Evolutionary conservation across 2,888 invertebrate genomes (phyloP), one percentile per base, ranked within the genome.

Genomic region (Caradrina clavipalpis): DNA sequence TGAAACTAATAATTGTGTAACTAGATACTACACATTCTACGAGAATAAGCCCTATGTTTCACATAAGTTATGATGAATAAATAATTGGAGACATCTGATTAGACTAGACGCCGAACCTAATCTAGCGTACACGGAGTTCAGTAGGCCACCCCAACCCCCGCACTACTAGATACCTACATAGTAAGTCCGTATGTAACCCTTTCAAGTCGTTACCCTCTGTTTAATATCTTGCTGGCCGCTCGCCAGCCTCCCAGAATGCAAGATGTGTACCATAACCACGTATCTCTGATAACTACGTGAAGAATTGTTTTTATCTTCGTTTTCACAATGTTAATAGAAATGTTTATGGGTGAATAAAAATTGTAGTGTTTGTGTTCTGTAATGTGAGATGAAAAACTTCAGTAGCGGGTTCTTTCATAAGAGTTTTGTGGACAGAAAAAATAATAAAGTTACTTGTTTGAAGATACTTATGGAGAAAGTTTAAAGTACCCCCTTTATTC

Each of bases 201-300:
- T 80, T 80, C 62, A 67, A 80, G 78, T 81, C 78, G 81, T 80
- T 73, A 82, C 65, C 62, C 67, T 58, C 73, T 53, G 71, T 71
- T 77, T 69, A 83, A 82, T 72, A 73, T 65, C 56, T 55, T 26
- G 59, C 73, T 83, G 81, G 81, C 73, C 1, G n/a, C 26, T 8
- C 65, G 81, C 81, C 81, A 81, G 69, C 55, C 15, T 50, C 19
- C 42, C 50, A 58, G 17, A 21, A 51, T 42, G 57, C 54, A 63
- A 76, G 64, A 65, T 59, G 51, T 66, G 17, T 61, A 65, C 49
- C 39, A 50, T 50, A 35, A n/a, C 35, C 53, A 56, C 31, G 57
- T 74, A 73, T 49, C 55, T 13, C 60, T 51, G 80, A 77, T 75
- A 79, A 55, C 60, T 78, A 31, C n/a, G 50, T 58, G 64, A 63